Percentiles rank a stretch among this genome's conserved stretches.
Conservation (phyloP, 2,113 vertebrate genomes). For the Strix aluco region DNA sequence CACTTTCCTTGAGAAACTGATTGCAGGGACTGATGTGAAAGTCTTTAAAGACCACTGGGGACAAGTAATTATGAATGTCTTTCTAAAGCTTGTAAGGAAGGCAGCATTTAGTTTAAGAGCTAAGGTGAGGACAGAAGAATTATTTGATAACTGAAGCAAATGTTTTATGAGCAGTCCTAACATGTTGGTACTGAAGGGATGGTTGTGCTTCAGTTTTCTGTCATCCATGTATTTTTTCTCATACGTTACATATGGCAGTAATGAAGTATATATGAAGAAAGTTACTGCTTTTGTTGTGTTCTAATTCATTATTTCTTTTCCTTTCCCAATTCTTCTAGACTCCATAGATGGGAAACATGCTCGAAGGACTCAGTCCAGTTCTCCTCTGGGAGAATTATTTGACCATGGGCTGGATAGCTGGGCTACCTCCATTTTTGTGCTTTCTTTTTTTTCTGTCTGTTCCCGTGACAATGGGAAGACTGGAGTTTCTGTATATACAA, state of each 20-base stretch:
- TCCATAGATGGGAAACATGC: constrained; percentile 75
- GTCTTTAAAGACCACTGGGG: not conserved
- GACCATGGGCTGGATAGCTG: constrained; percentile 77
- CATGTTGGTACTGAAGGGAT: not conserved
- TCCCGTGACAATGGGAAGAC: constrained; percentile 52
- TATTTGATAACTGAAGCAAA: not conserved
- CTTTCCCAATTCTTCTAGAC: constrained; percentile 38
- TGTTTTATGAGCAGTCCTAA: not conserved
- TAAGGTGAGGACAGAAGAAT: not conserved
- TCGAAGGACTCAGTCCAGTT: constrained; percentile 73
- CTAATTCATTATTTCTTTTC: not conserved
- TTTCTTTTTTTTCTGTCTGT: constrained; percentile 74
- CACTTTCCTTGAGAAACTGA: not conserved
- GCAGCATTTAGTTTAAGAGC: not conserved
- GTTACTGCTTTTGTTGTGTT: not conserved
- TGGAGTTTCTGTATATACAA: constrained; percentile 61
- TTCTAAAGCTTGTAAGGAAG: not conserved
- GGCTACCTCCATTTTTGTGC: constrained; percentile 70
- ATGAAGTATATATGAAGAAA: not conserved
- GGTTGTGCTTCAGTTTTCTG: not conserved
- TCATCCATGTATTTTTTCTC: not conserved
- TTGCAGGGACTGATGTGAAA: not conserved
- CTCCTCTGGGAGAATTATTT: constrained; percentile 72
- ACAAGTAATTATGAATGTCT: not conserved
- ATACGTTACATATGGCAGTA: not conserved